Conservation (phyloP, 2,113 vertebrate species). For the Thymallus thymallus region DNA sequence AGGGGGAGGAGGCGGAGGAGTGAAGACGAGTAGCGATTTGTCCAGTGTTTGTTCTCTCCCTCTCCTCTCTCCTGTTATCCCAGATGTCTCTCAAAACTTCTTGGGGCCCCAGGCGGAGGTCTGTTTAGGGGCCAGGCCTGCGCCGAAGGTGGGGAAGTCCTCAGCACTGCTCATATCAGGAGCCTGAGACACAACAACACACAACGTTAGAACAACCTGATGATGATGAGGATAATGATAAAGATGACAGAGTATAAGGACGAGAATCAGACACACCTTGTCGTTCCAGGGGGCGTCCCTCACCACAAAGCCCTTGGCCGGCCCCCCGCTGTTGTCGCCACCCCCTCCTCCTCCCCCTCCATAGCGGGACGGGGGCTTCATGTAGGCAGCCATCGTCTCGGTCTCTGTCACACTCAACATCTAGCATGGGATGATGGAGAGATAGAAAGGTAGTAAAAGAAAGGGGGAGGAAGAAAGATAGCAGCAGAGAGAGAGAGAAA, state of each 20-base stretch:
- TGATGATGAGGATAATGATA: neutral
- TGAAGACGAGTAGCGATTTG: constrained; percentile 53
- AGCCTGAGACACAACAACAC: constrained; percentile 60
- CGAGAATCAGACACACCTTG: constrained; percentile 64
- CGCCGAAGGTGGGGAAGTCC: constrained; percentile 81
- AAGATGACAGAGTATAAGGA: neutral
- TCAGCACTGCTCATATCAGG: constrained; percentile 82
- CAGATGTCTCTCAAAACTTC: constrained; percentile 71
- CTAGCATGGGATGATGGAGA: constrained; percentile 42
- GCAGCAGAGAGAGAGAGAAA: no score
- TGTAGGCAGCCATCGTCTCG: constrained; percentile 79
- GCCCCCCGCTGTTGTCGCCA: constrained; percentile 67
- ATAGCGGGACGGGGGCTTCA: constrained; percentile 79
- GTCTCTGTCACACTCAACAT: constrained; percentile 81
- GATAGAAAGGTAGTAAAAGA: neutral
- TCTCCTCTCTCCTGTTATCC: constrained; percentile 47
- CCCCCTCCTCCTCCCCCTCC: constrained; percentile 60
- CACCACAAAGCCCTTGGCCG: constrained; percentile 79
- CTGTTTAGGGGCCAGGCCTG: constrained; percentile 75
- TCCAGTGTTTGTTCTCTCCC: constrained; percentile 34
- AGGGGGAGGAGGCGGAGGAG: constrained; percentile 15
- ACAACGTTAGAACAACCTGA: neutral
- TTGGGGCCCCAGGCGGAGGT: constrained; percentile 80
- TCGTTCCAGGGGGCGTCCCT: constrained; percentile 82
- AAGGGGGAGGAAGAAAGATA: neutral